Base-by-base conservation (phyloP, 2,113 vertebrate species). In the Bothrops jararaca region DNA sequence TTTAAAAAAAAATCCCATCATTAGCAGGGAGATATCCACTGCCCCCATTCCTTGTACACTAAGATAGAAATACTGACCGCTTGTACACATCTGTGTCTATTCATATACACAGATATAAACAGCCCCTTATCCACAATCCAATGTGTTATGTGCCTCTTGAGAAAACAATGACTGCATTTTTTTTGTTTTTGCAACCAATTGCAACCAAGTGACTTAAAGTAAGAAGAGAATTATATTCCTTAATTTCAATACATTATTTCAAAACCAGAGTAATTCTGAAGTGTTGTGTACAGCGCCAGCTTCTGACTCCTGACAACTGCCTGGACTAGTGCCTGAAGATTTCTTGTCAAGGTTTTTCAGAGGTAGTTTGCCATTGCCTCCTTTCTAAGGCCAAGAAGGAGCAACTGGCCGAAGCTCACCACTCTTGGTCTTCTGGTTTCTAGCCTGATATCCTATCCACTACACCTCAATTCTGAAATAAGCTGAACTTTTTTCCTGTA, bases 231-330 rank as follows among this genome's bases (percentile, higher is more conserved):
- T 92, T 57, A 42, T 80, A 91, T 39, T 93, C 94, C 90, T 92
- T 92, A 94, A 91, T 95, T 89, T 91, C 39, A 56, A 91, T 92
- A 87, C 42, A 86, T 93, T 13, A 93, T 95, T 94, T 90, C 10
- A 74, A 20, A 45, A 48, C 85, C 26, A 26, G 94, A 94, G 34
- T 86, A 87, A 74, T 74, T 34, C n/a, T 74, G n/a, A 34, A 74
- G 13, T 74, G 64, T 69, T 69, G 13, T 74, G 64, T 74, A 5
- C 0, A 4, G n/a, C n/a, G n/a, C 13, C 64, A 74, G n/a, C 34
- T 74, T 74, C 13, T 74, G n/a, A 74, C 13, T 34, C 13, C 13
- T 34, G n/a, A n/a, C 12, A 34, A 74, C 0, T 74, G 4, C n/a
- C n/a, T 74, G 64, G 0, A 34, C n/a, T 18, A 74, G 64, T 34